Evolutionary conservation across 1,140 invertebrate species (phyloP), one percentile per base, ranked within the genome.

Genomic region (Calliopsis andreniformis): DNA sequence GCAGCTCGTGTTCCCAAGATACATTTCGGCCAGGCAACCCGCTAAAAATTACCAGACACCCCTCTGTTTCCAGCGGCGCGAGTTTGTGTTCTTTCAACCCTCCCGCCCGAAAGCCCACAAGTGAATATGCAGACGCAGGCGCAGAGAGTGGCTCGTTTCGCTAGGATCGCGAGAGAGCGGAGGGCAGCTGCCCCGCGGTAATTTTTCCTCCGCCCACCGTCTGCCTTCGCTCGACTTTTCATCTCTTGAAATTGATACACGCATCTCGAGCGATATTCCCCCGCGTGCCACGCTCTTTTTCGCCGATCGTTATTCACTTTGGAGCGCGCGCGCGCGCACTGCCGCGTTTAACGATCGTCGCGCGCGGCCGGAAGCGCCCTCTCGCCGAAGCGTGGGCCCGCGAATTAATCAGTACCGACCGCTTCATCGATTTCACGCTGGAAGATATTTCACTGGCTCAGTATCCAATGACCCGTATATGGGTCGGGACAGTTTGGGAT

Each of bases 401-500:
- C 51, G 51, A 75, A 75, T 75, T 45, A 67, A 75, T 75, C 39
- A 45, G 35, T 66, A 56, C 71, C 71, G 71, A 75, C 71, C 23
- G 51, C 30, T 75, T 23, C 51, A 67, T 75, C 51, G 71, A 75
- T 75, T 67, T 45, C 47, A 67, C 63, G 30, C 42, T 42, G 45
- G 16, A 28, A 20, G 51, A 67, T 35, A 56, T 75, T 67, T 39
- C 67, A n/a, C n/a, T n/a, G n/a, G n/a, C n/a, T n/a, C n/a, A n/a
- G n/a, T n/a, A n/a, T n/a, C n/a, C n/a, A n/a, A n/a, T n/a, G n/a
- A n/a, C n/a, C n/a, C n/a, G n/a, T n/a, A n/a, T n/a, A n/a, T n/a
- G n/a, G n/a, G n/a, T n/a, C n/a, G n/a, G n/a, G n/a, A n/a, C n/a
- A n/a, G n/a, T n/a, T n/a, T n/a, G n/a, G n/a, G n/a, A n/a, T n/a